Evolutionary conservation across 2,113 vertebrate genomes (phyloP).

Genomic region (Mormyrus lacerda): DNA sequence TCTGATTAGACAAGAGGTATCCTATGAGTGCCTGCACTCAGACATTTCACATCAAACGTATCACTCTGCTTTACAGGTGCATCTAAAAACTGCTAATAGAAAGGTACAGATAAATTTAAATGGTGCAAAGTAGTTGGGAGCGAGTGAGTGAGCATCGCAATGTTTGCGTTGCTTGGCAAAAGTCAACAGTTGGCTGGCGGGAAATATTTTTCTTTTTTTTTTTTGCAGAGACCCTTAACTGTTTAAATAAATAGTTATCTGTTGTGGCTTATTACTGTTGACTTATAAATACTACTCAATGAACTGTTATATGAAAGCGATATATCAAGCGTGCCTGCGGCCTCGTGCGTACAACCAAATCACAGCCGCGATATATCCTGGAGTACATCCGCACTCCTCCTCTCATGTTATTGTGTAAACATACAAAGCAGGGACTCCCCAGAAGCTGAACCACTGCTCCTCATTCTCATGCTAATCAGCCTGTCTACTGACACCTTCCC

Average conservation of each 20-base stretch:
- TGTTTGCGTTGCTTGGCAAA: not conserved
- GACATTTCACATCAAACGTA: not conserved
- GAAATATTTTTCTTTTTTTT: not conserved
- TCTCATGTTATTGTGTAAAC: not conserved
- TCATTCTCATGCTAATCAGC: not conserved
- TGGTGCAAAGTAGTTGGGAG: not conserved
- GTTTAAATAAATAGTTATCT: not conserved
- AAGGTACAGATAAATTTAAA: not conserved
- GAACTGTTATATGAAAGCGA: not conserved
- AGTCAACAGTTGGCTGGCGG: not conserved
- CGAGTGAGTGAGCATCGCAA: not conserved
- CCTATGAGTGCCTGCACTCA: not conserved
- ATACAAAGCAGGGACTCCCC: not conserved
- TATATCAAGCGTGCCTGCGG: too few relatives aligned
- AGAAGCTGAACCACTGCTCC: not conserved
- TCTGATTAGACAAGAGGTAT: not conserved
- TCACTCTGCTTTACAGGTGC: not conserved
- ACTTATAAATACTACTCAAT: not conserved
- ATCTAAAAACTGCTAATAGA: not conserved
- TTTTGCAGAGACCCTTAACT: not conserved
- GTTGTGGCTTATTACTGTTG: not conserved
- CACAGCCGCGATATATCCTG: not conserved
- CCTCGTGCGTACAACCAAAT: not conserved
- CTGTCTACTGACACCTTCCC: not conserved
- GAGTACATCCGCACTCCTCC: not conserved